These are phyloP conservation scores for Plusia festucae DNA, from an alignment of 2,888 invertebrate genomes.

Conservation along the genomic window DNA sequence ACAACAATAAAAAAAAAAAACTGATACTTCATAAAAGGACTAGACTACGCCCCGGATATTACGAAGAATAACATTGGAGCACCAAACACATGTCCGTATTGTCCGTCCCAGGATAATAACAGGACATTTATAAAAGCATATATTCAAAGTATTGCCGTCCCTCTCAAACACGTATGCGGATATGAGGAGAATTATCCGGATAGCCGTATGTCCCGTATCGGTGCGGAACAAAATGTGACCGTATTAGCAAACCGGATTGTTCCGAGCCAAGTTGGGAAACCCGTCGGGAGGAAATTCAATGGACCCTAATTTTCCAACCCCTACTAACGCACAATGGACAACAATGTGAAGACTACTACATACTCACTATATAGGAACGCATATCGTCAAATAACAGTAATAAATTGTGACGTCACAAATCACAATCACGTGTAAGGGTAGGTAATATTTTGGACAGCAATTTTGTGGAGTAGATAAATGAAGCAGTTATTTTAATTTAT, in stretches of 20 bases:
- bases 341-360: conserved; percentile 33
- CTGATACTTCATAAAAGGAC: conserved; percentile 52
- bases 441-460: neutral
- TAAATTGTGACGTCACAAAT: conserved; percentile 15
- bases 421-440: neutral
- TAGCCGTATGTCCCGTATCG: conserved; percentile 47
- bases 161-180: conserved; percentile 32
- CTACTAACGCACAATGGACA: conserved; percentile 59
- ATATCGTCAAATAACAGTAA: conserved; percentile 15
- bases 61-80: conserved; percentile 47
- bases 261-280: conserved; percentile 61
- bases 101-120: conserved; percentile 39
- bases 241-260: conserved; percentile 74
- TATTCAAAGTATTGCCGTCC: conserved; percentile 39
- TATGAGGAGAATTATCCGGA: conserved; percentile 40
- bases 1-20: conserved; percentile 50
- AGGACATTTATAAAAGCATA: conserved; percentile 46
- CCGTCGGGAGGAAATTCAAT: conserved; percentile 69
- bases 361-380: conserved; percentile 30
- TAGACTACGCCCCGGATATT: conserved; percentile 48
- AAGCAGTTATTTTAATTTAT: conserved; percentile 18
- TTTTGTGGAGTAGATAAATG: neutral
- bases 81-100: conserved; percentile 47
- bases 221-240: conserved; percentile 61
- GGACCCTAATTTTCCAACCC: conserved; percentile 71